phyloP scores from a whole-genome alignment of 2,113 vertebrate genomes.

The Calonectris borealis region DNA sequence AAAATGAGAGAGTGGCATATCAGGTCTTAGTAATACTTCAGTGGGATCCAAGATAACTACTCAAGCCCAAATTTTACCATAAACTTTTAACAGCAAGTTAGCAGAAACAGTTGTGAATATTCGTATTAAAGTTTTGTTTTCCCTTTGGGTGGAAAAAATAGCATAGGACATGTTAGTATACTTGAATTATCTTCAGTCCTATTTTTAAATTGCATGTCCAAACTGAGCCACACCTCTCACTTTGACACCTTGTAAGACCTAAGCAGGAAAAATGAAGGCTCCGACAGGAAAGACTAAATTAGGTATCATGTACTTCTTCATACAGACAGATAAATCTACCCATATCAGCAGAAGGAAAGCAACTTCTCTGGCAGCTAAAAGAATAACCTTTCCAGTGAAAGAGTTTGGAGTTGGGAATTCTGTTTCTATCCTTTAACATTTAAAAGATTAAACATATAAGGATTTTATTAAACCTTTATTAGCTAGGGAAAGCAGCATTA shows the following conservation, averaged over 20 bases:
- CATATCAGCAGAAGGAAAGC: not conserved
- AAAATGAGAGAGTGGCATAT: not conserved
- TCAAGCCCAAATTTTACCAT: not conserved
- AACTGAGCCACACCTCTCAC: not conserved
- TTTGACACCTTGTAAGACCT: not conserved
- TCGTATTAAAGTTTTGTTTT: not conserved
- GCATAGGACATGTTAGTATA: not conserved
- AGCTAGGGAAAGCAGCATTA: not conserved
- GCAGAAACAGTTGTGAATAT: not conserved
- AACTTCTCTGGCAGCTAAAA: not conserved
- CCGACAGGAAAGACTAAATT: not conserved
- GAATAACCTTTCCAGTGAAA: not conserved
- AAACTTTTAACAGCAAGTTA: not conserved
- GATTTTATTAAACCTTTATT: not conserved
- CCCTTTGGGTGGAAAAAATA: not conserved
- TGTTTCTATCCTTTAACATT: not conserved
- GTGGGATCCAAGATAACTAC: not conserved
- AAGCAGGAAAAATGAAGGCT: not conserved
- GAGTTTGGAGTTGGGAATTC: not conserved
- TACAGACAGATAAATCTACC: not conserved
- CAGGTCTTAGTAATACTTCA: not conserved
- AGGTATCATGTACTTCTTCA: not conserved
- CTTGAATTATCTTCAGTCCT: not conserved
- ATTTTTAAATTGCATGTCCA: not conserved
- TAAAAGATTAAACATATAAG: not conserved